Percentiles rank a stretch among this genome's conserved stretches.
Evolutionary conservation across 2,113 vertebrate species (phyloP).

Genomic region (Chaenogobius annularis): DNA sequence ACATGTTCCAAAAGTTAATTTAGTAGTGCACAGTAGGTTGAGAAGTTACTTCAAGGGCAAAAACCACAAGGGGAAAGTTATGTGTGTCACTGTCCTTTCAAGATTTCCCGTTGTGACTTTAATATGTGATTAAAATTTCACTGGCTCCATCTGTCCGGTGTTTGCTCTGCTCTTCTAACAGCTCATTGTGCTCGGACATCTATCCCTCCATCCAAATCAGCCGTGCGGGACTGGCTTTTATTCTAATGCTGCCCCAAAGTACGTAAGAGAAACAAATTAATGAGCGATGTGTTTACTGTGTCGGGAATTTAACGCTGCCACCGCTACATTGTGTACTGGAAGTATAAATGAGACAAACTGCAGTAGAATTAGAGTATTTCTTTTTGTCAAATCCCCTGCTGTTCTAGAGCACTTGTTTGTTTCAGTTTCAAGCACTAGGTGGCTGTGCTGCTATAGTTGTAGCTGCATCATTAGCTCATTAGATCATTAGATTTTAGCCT

Average conservation of each 20-base stretch:
- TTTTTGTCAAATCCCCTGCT: neutral
- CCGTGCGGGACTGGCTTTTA: neutral
- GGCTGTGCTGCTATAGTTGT: slow-evolving; percentile 10
- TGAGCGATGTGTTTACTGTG: neutral
- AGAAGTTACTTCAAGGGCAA: slow-evolving; percentile 40
- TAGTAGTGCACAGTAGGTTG: slow-evolving; percentile 26
- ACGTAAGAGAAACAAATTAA: slow-evolving; percentile 1
- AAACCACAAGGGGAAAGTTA: slow-evolving; percentile 31
- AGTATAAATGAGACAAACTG: neutral
- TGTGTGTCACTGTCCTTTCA: slow-evolving; percentile 7
- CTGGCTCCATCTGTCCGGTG: slow-evolving; percentile 21
- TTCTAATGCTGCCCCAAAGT: neutral
- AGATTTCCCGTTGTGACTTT: slow-evolving; percentile 31
- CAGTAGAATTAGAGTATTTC: neutral
- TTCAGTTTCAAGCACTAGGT: slow-evolving; percentile 11
- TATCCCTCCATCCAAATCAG: slow-evolving; percentile 7
- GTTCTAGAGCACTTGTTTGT: slow-evolving; percentile 2
- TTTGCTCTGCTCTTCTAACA: slow-evolving; percentile 11
- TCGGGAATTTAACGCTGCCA: neutral
- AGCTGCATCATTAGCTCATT: slow-evolving; percentile 36
- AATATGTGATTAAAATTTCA: slow-evolving; percentile 23
- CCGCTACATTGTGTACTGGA: neutral
- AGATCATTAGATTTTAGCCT: slow-evolving; percentile 34
- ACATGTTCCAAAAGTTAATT: slow-evolving; percentile 42
- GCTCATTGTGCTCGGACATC: slow-evolving; percentile 17